phyloP scores from a whole-genome alignment of 2,888 invertebrate species.

The Glaucopsyche alexis region DNA sequence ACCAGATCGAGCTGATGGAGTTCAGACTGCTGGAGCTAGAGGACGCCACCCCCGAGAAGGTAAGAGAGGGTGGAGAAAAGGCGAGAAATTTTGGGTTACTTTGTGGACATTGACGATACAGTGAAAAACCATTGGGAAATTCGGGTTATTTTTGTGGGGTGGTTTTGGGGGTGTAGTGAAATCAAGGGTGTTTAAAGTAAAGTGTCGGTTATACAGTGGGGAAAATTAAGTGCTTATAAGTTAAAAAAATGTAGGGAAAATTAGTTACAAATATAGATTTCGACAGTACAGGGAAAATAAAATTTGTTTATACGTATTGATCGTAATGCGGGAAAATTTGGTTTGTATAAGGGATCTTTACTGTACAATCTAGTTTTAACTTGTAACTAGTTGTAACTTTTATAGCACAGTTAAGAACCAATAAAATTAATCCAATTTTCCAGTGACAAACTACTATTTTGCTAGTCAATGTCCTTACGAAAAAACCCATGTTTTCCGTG shows the following conservation, averaged over 20 bases:
- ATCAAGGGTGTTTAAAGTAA: not conserved
- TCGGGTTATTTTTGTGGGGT: not conserved
- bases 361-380: no score
- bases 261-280: no score
- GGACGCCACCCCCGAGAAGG: constrained; percentile 81
- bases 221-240: no score
- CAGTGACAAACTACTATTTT: not conserved
- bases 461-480: no score
- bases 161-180: not conserved
- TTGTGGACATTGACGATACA: not conserved
- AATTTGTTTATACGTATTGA: no score
- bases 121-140: not conserved
- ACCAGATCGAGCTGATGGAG: constrained; percentile 89
- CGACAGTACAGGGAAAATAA: no score
- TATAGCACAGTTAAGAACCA: no score
- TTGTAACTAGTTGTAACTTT: no score
- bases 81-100: not conserved
- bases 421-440: not conserved
- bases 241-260: no score
- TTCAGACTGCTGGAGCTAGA: constrained; percentile 88
- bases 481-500: not conserved
- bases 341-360: no score
- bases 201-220: not conserved
- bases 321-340: no score
- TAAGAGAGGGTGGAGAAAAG: constrained; percentile 37